Evolutionary conservation across 2,113 vertebrate genomes (phyloP).

Genomic region (Cairina moschata): DNA sequence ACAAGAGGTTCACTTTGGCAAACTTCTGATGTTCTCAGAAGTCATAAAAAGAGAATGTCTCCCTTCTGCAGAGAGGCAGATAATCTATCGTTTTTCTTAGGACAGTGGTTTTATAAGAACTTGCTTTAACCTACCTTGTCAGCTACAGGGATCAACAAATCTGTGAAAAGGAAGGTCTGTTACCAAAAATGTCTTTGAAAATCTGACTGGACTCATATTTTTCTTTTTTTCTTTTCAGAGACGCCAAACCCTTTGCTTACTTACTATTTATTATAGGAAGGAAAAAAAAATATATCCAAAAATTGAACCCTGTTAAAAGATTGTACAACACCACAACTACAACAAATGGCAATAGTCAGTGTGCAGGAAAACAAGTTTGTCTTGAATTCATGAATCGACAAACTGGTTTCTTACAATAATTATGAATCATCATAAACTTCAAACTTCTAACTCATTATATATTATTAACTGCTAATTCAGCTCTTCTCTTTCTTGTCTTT

Average conservation of each 20-base stretch:
- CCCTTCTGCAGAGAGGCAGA: conserved; percentile 14
- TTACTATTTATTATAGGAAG: background rate
- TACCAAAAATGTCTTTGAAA: conserved; percentile 16
- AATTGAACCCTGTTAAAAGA: conserved; percentile 41
- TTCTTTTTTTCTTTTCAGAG: background rate
- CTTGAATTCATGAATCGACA: conserved; percentile 22
- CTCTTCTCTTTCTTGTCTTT: conserved; percentile 32
- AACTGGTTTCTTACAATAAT: conserved; percentile 34
- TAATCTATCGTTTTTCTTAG: conserved; percentile 28
- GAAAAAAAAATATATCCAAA: background rate
- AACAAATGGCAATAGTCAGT: background rate
- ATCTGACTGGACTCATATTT: background rate
- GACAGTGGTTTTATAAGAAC: conserved; percentile 14
- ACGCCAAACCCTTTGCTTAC: background rate
- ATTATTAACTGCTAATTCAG: conserved; percentile 42
- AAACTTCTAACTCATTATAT: conserved; percentile 41
- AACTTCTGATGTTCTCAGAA: background rate
- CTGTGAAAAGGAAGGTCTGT: background rate
- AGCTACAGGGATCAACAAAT: conserved; percentile 20
- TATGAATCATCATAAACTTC: conserved; percentile 19
- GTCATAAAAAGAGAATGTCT: background rate
- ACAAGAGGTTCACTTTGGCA: background rate
- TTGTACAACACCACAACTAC: background rate
- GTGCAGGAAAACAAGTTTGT: background rate
- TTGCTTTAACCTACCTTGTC: conserved; percentile 30